Base-by-base conservation (phyloP, 2,888 invertebrate species). In the Deroplatys truncata region DNA sequence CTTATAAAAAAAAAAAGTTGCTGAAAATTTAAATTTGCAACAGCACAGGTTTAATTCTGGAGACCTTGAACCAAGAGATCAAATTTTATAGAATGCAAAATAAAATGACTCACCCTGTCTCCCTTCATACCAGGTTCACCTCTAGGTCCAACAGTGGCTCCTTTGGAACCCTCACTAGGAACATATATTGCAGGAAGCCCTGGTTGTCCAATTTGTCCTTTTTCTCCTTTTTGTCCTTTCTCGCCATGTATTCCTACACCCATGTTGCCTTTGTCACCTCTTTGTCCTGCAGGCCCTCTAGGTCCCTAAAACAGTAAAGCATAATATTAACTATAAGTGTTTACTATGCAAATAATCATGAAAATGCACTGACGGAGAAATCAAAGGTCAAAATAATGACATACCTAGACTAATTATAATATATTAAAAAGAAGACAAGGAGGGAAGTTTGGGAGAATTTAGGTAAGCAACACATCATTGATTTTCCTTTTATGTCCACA, bases 201-300 rank as follows among this genome's bases (percentile, higher is more conserved):
- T 15, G 92, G 92, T 8, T 92, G 92, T 16, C 91, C 91, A 28
- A n/a, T 92, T 28, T 95, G 95, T 90, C 97, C 97, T 92, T 96
- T 97, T 4, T 94, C 94, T 84, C 97, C 96, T 92, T 95, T 96
- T 5, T 95, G 94, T 29, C 96, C 96, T 89, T 94, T 94, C 15
- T 92, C 91, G 8, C 96, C 96, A 92, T 95, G 95, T 90, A 94
- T 95, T 10, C 94, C 95, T 35, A 95, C 91, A n/a, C 96, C 96
- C 93, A 94, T 94, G 85, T 94, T 93, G 90, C 96, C 96, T 93
- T 96, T 96, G 28, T 94, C 93, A 90, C 97, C 97, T 93, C 96
- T 96, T 13, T 94, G 93, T 89, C 98, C 98, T 91, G 95, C 95
- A 1, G 93, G 92, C 91, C 98, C 98, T 88, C 94, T 93, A 9